phyloP scores from a whole-genome alignment of 1,140 invertebrate species.

The Pachyrhynchus sulphureomaculatus region DNA sequence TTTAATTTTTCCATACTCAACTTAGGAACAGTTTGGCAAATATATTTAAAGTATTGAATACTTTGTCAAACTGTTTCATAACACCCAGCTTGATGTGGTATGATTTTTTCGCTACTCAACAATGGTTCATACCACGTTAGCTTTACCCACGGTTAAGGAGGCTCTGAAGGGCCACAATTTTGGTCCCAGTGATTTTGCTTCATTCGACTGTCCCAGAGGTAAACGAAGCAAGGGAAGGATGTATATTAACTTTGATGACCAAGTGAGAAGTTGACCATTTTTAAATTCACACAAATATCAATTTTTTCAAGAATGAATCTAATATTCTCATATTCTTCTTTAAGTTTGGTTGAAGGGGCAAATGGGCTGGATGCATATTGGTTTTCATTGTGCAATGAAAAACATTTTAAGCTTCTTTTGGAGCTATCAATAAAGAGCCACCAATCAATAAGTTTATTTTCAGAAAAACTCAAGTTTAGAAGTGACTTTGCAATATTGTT shows the following conservation, averaged over 20 bases:
- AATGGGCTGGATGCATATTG: conserved; percentile 42
- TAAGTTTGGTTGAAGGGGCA: conserved; percentile 43
- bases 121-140: background rate
- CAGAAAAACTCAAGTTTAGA: too few relatives aligned
- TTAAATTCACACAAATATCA: conserved; percentile 46
- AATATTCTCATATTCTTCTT: conserved; percentile 47
- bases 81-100: background rate
- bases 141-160: background rate
- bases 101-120: background rate
- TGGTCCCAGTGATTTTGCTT: conserved; percentile 31
- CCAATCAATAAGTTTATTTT: too few relatives aligned
- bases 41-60: too few relatives aligned
- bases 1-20: too few relatives aligned
- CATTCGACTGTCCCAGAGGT: conserved; percentile 42
- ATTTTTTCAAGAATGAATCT: conserved; percentile 40
- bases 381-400: conserved; percentile 51
- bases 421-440: background rate
- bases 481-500: too few relatives aligned
- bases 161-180: conserved; percentile 24
- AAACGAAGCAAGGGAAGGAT: conserved; percentile 49
- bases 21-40: too few relatives aligned
- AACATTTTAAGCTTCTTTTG: conserved; percentile 46
- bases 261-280: conserved; percentile 43
- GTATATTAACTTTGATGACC: conserved; percentile 47
- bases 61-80: too few relatives aligned